Percentiles rank a stretch among this genome's conserved stretches.
These are phyloP conservation scores for Polydrusus pterygomalis DNA, from an alignment of 2,888 invertebrate genomes.

Conservation along the genomic window DNA sequence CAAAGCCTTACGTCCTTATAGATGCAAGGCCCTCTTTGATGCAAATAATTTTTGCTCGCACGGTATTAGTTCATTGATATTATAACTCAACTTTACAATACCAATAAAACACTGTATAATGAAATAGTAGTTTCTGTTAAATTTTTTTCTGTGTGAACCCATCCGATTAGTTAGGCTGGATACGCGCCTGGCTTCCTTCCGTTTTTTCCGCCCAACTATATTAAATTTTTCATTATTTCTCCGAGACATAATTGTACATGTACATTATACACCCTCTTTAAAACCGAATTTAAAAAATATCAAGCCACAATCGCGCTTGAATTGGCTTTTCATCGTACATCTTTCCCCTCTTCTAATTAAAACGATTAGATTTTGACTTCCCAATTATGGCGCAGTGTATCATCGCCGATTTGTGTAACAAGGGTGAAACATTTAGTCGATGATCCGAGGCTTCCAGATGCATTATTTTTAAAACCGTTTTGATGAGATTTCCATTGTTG, in stretches of 20 bases:
- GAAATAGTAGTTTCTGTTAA: too few relatives aligned
- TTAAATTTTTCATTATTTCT: not conserved
- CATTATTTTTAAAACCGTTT: conserved; percentile 9
- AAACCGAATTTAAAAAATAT: conserved; percentile 50
- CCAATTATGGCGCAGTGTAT: conserved; percentile 45
- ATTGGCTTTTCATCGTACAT: conserved; percentile 37
- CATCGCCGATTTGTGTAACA: conserved; percentile 42
- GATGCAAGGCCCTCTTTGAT: too few relatives aligned
- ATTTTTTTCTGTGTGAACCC: too few relatives aligned
- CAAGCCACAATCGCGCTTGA: conserved; percentile 35
- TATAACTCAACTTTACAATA: too few relatives aligned
- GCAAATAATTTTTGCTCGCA: too few relatives aligned
- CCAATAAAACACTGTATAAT: too few relatives aligned
- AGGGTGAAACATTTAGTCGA: conserved; percentile 42
- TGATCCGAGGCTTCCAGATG: conserved; percentile 21
- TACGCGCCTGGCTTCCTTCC: too few relatives aligned
- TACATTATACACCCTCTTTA: conserved; percentile 40
- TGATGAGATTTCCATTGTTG: not conserved
- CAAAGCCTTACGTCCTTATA: too few relatives aligned
- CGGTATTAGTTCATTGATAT: too few relatives aligned
- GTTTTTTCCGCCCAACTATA: too few relatives aligned
- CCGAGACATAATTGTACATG: conserved; percentile 27
- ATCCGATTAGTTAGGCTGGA: too few relatives aligned
- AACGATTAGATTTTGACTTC: conserved; percentile 53
- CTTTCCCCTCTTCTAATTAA: conserved; percentile 48